These are phyloP conservation scores for Leptopilina myrica DNA, from an alignment of 2,888 invertebrate species.

Conservation along the genomic window DNA sequence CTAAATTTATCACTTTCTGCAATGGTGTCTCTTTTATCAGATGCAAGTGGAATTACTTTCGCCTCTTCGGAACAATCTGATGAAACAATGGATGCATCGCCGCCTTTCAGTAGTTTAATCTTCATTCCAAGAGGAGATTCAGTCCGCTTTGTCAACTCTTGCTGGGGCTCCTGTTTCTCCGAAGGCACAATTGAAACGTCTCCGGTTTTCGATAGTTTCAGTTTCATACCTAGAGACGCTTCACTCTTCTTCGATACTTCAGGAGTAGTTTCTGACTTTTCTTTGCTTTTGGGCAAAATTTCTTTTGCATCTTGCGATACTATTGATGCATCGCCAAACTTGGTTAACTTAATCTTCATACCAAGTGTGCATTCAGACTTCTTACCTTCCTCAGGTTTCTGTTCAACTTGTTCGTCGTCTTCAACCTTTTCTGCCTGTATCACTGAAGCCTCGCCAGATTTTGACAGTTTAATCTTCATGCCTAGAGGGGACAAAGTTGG, in stretches of 20 bases:
- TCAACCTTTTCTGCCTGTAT: conserved; percentile 65
- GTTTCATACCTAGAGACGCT: conserved; percentile 70
- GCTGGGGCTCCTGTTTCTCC: conserved; percentile 38
- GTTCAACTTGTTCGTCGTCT: conserved; percentile 61
- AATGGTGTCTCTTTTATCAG: conserved; percentile 31
- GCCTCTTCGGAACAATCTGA: conserved; percentile 56
- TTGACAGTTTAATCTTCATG: conserved; percentile 70
- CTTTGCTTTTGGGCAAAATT: conserved; percentile 1
- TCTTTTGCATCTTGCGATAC: conserved; percentile 54
- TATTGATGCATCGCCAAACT: conserved; percentile 62
- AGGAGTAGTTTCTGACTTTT: conserved; percentile 39
- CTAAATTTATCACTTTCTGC: conserved; percentile 50
- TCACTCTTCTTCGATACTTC: conserved; percentile 57
- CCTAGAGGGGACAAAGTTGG: conserved; percentile 69
- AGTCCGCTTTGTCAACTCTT: conserved; percentile 52
- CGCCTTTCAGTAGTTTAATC: conserved; percentile 67
- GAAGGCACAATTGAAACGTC: conserved; percentile 66
- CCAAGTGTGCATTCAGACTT: conserved; percentile 64
- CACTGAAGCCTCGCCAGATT: conserved; percentile 67
- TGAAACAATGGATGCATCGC: conserved; percentile 67
- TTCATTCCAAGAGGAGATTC: conserved; percentile 71
- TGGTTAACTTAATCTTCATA: conserved; percentile 65
- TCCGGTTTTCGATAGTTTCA: conserved; percentile 69
- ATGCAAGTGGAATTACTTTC: conserved; percentile 45
- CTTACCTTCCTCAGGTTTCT: conserved; percentile 62